These are phyloP conservation scores for Desmodus rotundus DNA, from an alignment of 2,113 vertebrate genomes.

Conservation along the genomic window DNA sequence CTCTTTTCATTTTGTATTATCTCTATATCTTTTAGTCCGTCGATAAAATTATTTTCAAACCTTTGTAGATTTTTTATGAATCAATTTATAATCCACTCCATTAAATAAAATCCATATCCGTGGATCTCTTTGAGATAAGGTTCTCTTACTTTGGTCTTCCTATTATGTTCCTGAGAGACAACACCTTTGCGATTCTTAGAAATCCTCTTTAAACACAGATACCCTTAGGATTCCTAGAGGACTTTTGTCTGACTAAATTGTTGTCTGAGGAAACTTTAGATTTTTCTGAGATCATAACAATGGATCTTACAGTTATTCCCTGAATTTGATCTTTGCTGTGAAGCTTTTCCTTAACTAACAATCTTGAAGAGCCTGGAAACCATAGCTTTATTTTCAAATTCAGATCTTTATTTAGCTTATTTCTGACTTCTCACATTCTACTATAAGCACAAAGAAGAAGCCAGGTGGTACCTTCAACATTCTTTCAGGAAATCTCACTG, in stretches of 20 bases:
- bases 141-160: not conserved
- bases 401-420: not conserved
- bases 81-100: not conserved
- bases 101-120: not conserved
- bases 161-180: not conserved
- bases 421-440: conserved; percentile 28
- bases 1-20: not conserved
- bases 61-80: not conserved
- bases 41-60: conserved; percentile 15
- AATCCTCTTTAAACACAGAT: not conserved
- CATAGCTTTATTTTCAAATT: not conserved
- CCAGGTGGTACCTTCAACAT: not conserved
- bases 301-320: not conserved
- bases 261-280: not conserved
- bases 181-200: not conserved
- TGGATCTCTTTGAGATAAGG: not conserved
- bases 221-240: not conserved
- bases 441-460: not conserved
- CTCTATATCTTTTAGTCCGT: not conserved
- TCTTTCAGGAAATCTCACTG: not conserved
- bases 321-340: not conserved
- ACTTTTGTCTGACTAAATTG: not conserved
- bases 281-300: not conserved
- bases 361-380: not conserved
- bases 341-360: conserved; percentile 4